Percentiles rank a stretch among this genome's conserved stretches.
Evolutionary conservation across 2,113 vertebrate genomes (phyloP).

Genomic region (Boleophthalmus pectinirostris): DNA sequence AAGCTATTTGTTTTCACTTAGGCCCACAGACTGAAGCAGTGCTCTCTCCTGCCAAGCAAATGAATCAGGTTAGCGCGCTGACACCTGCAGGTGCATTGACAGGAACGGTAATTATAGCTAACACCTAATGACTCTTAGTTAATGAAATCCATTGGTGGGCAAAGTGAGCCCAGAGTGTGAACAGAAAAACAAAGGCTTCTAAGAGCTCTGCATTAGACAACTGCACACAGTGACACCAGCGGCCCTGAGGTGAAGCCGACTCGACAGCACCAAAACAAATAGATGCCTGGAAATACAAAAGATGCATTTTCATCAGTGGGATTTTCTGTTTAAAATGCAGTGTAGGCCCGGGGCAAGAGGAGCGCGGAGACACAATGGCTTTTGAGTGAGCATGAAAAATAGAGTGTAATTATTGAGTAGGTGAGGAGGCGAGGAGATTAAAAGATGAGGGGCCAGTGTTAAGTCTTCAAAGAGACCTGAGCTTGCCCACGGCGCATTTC

Average conservation of each 20-base stretch:
- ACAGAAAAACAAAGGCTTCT: conserved; percentile 36
- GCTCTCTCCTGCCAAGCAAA: conserved; percentile 73
- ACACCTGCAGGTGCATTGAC: conserved; percentile 93
- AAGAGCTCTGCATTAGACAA: conserved; percentile 41
- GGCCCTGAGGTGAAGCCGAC: conserved; percentile 40
- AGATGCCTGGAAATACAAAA: conserved; percentile 39
- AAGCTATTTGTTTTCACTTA: conserved; percentile 41
- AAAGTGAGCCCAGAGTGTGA: conserved; percentile 84
- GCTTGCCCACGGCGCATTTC: conserved; percentile 51
- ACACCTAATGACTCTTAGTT: conserved; percentile 96
- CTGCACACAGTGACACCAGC: conserved; percentile 28
- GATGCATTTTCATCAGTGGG: conserved; percentile 37
- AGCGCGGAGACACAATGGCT: conserved; percentile 21
- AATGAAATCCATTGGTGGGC: conserved; percentile 91
- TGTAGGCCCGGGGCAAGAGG: conserved; percentile 29
- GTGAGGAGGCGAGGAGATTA: conserved; percentile 52
- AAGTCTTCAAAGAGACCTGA: conserved; percentile 53
- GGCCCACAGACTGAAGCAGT: conserved; percentile 4
- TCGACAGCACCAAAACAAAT: conserved; percentile 32
- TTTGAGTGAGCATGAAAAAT: conserved; percentile 43
- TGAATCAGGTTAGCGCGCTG: conserved; percentile 76
- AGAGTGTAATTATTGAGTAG: conserved; percentile 49
- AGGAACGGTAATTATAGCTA: conserved; percentile 92
- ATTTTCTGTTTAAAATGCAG: conserved; percentile 44
- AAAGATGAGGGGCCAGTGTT: conserved; percentile 51